These are phyloP conservation scores for Mizuhopecten yessoensis DNA, from an alignment of 1,140 invertebrate species.

Conservation along the genomic window DNA sequence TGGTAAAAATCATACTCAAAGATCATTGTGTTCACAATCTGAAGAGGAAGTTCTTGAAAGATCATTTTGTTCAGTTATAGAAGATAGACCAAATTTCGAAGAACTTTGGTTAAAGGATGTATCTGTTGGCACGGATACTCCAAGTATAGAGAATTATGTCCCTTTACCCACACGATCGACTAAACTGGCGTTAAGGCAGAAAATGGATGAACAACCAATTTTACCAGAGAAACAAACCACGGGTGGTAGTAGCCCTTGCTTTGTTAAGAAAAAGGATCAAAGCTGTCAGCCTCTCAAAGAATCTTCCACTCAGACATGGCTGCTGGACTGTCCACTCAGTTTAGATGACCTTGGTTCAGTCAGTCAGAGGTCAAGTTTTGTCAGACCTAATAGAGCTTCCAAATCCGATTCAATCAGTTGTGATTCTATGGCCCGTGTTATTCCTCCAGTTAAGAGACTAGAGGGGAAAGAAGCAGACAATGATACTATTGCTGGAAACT, in stretches of 20 bases:
- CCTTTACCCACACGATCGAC: background rate
- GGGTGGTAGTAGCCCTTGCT: too few species aligned
- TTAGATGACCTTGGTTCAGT: conserved; percentile 24
- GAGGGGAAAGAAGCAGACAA: too few species aligned
- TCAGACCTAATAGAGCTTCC: background rate
- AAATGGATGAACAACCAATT: background rate
- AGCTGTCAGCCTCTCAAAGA: conserved; percentile 44
- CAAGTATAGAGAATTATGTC: background rate
- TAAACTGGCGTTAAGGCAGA: background rate
- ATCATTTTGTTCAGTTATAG: background rate
- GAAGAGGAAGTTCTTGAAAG: background rate
- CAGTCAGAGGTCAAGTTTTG: conserved; percentile 50
- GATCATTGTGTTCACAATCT: background rate
- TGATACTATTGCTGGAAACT: too few species aligned
- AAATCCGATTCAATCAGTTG: too few species aligned
- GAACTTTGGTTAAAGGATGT: conserved; percentile 33
- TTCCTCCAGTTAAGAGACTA: too few species aligned
- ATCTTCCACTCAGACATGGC: conserved; percentile 58
- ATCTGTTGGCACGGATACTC: background rate
- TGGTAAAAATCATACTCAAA: background rate
- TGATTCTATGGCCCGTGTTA: too few species aligned
- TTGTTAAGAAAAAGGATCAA: background rate
- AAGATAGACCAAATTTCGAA: background rate
- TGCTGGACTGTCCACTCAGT: conserved; percentile 47
- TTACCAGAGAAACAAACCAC: background rate